Conservation (phyloP, 2,888 invertebrate species). For the Habroteleia sp. region DNA sequence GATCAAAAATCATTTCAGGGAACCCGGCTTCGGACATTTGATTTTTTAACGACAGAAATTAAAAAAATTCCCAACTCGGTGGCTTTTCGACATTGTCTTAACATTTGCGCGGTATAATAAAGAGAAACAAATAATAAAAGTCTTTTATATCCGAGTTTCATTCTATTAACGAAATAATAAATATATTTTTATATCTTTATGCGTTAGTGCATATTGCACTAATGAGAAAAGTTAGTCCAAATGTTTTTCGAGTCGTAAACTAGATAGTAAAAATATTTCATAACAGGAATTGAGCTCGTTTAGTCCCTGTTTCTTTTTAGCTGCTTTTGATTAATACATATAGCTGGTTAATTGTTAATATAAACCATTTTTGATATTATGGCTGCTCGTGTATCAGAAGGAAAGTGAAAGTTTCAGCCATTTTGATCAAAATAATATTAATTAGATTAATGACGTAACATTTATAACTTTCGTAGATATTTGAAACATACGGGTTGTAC, state of each 20-base stretch:
- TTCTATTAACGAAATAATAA: too few species aligned
- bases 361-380: conserved; percentile 33
- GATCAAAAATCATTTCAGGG: too few species aligned
- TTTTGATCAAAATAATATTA: conserved; percentile 32
- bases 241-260: conserved; percentile 10
- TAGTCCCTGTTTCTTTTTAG: conserved; percentile 11
- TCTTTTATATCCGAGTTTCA: too few species aligned
- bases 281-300: conserved; percentile 1
- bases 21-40: too few species aligned
- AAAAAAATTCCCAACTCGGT: too few species aligned
- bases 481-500: neutral
- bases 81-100: too few species aligned
- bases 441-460: conserved; percentile 43
- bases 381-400: conserved; percentile 4
- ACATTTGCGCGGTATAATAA: too few species aligned
- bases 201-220: too few species aligned
- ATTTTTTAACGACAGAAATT: too few species aligned
- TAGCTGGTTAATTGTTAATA: conserved; percentile 5
- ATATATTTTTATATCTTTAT: too few species aligned
- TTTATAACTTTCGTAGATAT: conserved; percentile 39
- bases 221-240: neutral
- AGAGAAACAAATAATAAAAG: too few species aligned
- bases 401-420: conserved; percentile 47
- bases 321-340: conserved; percentile 12
- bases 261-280: neutral